These are phyloP conservation scores for Halichondria panicea DNA, from an alignment of 37 sponge, comb jelly and placozoan genomes.

Conservation along the genomic window DNA sequence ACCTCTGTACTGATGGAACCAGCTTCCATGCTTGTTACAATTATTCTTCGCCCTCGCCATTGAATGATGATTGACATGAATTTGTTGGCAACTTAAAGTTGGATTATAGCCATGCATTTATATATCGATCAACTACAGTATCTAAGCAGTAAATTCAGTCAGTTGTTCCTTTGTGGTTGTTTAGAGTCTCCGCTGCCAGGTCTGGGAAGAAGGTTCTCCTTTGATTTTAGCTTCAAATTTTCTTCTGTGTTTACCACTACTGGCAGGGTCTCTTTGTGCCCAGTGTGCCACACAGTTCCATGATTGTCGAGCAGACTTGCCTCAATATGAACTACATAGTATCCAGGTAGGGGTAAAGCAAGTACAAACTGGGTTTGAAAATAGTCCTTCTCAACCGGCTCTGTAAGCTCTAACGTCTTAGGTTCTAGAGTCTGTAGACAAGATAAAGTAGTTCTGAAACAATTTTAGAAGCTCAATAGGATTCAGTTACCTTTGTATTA, in stretches of 20 bases:
- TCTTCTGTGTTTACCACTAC: constrained; percentile 60
- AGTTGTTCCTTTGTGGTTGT: too few species aligned
- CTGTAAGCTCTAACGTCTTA: constrained; percentile 23
- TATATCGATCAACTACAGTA: too few species aligned
- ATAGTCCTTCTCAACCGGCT: constrained; percentile 53
- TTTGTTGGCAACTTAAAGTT: too few species aligned
- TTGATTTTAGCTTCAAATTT: constrained; percentile 25
- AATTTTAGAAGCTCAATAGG: not conserved
- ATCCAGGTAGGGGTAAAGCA: constrained; percentile 38
- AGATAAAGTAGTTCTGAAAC: not conserved
- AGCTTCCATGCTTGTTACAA: too few species aligned
- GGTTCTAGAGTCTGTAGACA: constrained; percentile 17
- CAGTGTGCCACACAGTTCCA: constrained; percentile 42
- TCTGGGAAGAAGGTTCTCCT: too few species aligned
- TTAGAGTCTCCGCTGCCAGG: too few species aligned
- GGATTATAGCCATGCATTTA: too few species aligned
- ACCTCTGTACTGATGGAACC: too few species aligned
- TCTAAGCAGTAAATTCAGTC: too few species aligned
- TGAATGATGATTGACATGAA: too few species aligned
- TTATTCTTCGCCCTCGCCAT: too few species aligned
- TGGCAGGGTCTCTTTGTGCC: constrained; percentile 25
- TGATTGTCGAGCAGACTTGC: constrained; percentile 57
- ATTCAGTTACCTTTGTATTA: constrained; percentile 27
- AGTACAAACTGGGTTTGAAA: constrained; percentile 64
- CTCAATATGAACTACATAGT: constrained; percentile 31